These are phyloP conservation scores for Heliothis peltigera DNA, from an alignment of 2,888 invertebrate genomes.

Conservation along the genomic window DNA sequence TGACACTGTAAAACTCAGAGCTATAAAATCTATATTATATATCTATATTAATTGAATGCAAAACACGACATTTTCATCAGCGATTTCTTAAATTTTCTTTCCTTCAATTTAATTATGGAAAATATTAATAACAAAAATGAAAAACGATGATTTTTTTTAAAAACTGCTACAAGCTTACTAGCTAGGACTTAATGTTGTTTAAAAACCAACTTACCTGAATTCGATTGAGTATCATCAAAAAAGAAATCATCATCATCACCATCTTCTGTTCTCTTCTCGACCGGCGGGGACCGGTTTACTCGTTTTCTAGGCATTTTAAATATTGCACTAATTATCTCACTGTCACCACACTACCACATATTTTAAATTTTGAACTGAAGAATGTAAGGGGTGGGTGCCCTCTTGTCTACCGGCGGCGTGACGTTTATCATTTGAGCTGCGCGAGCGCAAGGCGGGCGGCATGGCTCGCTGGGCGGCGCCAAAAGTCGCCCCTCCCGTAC, in stretches of 20 bases:
- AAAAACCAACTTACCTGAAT: conserved; percentile 83
- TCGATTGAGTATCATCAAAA: conserved; percentile 85
- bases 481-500: conserved; percentile 79
- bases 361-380: conserved; percentile 34
- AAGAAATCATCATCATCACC: conserved; percentile 85
- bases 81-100: no score
- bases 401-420: conserved; percentile 70
- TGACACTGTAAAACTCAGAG: background rate
- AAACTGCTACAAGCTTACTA: no score
- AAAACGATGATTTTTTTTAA: no score
- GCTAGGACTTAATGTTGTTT: no score
- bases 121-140: no score
- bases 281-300: conserved; percentile 75
- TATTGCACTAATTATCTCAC: conserved; percentile 66
- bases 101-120: no score
- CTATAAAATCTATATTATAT: no score
- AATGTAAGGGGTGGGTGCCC: conserved; percentile 57
- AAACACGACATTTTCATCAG: no score
- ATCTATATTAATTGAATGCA: no score
- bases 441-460: conserved; percentile 84
- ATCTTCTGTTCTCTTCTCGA: conserved; percentile 79
- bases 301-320: conserved; percentile 84
- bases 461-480: conserved; percentile 81
- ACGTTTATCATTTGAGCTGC: conserved; percentile 78
- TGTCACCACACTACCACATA: conserved; percentile 61